Base-by-base conservation (phyloP, 1,140 invertebrate genomes). In the Bombus huntii region DNA sequence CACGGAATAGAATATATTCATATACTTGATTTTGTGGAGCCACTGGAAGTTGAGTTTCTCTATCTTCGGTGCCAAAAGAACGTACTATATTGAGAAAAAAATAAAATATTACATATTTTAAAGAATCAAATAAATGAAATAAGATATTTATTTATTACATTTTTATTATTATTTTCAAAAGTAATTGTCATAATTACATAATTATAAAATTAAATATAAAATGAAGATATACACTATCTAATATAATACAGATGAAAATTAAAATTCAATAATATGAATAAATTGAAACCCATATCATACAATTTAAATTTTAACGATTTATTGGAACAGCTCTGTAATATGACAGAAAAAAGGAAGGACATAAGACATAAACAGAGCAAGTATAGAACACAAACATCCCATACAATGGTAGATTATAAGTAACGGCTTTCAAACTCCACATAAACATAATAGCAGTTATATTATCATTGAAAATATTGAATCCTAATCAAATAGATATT, bases 41-140 rank as follows among this genome's bases (percentile, higher is more conserved):
- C 62, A 99, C 98, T 83, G 98, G 98, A 93, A 98, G 98, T 93
- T 98, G 98, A 39, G 98, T 98, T 87, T 98, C 98, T 66, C 99
- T 96, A 93, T 99, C 98, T 96, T 99, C 99, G 47, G 99, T 99
- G 47, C 99, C 99, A 96, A 99, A 99, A 10, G 99, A 99, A 90
- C 98, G 97, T 79, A 99, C 99, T 99, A 39, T 28, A 70, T 71
- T 31, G 95, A 47, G 97, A 96, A 92, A 95, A 83, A 81, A 47
- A 81, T 47, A 37, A 68, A 87, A 53, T 59, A 73, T 62, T 71
- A 83, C 6, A 53, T 53, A 53, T 53, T 53, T 53, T 53, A 53
- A 53, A 42, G 1, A 37, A 65, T 77, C 31, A 44, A 70, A 65
- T 39, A 28, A 42, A n/a, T 25, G 70, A 34, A 6, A 42, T 2